These are phyloP conservation scores for Cyprinodon diabolis DNA, from an alignment of 2,797 vertebrate species.

Conservation along the genomic window DNA sequence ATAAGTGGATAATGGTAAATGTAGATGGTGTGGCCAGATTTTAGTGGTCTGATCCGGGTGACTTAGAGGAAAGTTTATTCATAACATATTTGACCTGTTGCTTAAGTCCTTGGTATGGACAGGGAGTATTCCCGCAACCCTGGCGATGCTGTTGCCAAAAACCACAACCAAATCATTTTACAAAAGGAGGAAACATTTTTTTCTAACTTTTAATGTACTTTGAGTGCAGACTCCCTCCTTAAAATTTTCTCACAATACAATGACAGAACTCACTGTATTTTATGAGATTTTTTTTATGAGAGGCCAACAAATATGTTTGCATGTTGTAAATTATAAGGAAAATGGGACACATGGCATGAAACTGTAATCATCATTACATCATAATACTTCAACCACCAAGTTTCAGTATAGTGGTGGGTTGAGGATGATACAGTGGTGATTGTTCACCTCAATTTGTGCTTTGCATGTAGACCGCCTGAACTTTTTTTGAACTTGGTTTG, in stretches of 20 bases:
- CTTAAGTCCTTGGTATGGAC: background rate
- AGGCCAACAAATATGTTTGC: background rate
- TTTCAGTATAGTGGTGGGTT: background rate
- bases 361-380: background rate
- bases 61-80: constrained; percentile 4
- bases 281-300: background rate
- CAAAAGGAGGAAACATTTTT: constrained; percentile 6
- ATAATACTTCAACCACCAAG: background rate
- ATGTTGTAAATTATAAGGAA: background rate
- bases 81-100: background rate
- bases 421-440: background rate
- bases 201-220: background rate
- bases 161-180: background rate
- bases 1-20: constrained; percentile 1
- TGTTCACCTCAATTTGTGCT: background rate
- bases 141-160: background rate
- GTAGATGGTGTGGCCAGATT: background rate
- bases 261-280: background rate
- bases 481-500: background rate
- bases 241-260: background rate
- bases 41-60: constrained; percentile 7
- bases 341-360: background rate
- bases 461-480: background rate
- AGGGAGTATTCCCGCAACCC: background rate
- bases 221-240: background rate